These are phyloP conservation scores for Camponotus vicinus DNA, from an alignment of 1,140 invertebrate genomes.

Conservation along the genomic window DNA sequence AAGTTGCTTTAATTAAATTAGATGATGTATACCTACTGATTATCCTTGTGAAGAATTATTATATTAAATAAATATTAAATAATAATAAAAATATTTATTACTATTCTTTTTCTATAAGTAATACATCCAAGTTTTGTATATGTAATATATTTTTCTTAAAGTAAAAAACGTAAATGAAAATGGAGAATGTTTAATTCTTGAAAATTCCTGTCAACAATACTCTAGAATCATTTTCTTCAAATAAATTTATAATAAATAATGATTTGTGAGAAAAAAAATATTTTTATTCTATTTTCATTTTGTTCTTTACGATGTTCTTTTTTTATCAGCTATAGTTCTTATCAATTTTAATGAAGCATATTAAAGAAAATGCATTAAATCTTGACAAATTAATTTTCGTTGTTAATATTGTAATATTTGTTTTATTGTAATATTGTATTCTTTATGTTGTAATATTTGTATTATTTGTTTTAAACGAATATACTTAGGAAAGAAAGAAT, in stretches of 20 bases:
- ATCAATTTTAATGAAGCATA: neutral
- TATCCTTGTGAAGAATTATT: neutral
- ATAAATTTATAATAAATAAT: neutral
- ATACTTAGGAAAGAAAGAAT: too few species aligned
- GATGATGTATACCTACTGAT: neutral
- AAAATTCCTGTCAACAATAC: neutral
- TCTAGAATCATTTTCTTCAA: neutral
- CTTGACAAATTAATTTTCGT: too few species aligned
- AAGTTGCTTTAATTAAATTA: neutral
- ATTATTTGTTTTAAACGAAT: too few species aligned
- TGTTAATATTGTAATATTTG: too few species aligned
- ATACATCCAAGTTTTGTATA: neutral
- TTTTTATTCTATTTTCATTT: neutral
- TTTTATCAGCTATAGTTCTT: neutral
- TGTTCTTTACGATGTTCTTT: too few species aligned
- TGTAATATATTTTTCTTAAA: neutral
- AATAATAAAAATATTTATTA: neutral
- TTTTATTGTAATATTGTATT: too few species aligned
- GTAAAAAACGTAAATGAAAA: neutral
- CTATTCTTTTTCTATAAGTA: neutral
- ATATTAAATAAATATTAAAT: neutral
- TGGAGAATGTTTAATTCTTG: neutral
- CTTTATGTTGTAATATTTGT: too few species aligned
- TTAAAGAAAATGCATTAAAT: too few species aligned
- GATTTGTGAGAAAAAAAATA: neutral